Evolutionary conservation across 2,888 invertebrate genomes (phyloP).

Genomic region (Thereva unica): DNA sequence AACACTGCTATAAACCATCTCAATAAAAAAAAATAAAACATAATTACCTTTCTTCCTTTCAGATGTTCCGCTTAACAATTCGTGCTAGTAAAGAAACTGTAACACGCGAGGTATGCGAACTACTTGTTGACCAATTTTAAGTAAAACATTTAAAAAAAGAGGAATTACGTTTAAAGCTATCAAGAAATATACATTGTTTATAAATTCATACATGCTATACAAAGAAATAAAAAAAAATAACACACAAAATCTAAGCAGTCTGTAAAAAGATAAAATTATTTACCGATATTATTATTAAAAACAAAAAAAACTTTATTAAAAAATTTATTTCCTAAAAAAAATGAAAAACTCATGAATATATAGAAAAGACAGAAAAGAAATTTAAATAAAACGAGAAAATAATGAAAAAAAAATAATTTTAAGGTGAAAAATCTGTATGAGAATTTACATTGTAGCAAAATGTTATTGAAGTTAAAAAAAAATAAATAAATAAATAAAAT

Average conservation of each 20-base stretch:
- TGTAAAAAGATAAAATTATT: conserved; percentile 15
- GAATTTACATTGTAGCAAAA: conserved; percentile 26
- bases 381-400: neutral
- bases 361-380: conserved; percentile 18
- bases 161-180: neutral
- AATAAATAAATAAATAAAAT: conserved; percentile 22
- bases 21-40: neutral
- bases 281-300: neutral
- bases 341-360: conserved; percentile 18
- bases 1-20: neutral
- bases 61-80: conserved; percentile 99
- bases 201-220: conserved; percentile 24
- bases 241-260: conserved; percentile 18
- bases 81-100: conserved; percentile 96
- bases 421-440: conserved; percentile 11
- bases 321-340: neutral
- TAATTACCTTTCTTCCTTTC: conserved; percentile 50
- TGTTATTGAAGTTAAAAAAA: conserved; percentile 8
- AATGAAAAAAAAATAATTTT: conserved; percentile 6
- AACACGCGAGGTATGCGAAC: conserved; percentile 89
- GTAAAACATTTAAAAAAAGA: conserved; percentile 14
- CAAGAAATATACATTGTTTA: conserved; percentile 26
- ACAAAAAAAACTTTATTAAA: neutral
- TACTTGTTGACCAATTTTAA: conserved; percentile 95
- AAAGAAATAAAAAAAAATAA: conserved; percentile 9